Conservation (phyloP, 2,888 invertebrate species). For the Coenonympha glycerion region DNA sequence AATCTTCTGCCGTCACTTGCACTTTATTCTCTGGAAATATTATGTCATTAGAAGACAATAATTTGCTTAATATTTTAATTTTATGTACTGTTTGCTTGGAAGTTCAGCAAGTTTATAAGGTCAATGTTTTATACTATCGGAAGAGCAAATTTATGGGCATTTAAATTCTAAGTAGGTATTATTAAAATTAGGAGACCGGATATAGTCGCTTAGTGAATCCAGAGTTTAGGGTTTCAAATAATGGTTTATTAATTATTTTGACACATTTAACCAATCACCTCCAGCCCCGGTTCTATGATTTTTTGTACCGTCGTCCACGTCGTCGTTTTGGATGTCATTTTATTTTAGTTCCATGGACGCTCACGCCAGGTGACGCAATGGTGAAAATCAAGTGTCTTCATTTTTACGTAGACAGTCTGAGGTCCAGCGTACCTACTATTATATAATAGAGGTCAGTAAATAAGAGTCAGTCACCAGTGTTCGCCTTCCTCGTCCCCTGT, state of each 20-base stretch:
- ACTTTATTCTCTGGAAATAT: background rate
- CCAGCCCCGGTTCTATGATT: no score
- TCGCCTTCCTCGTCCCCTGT: no score
- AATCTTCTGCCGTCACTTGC: conserved; percentile 1
- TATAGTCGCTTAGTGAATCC: background rate
- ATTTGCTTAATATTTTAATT: background rate
- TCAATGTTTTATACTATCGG: background rate
- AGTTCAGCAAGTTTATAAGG: background rate
- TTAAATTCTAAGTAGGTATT: background rate
- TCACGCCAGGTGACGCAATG: no score
- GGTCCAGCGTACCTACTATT: no score
- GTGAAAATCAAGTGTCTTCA: no score
- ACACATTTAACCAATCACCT: no score
- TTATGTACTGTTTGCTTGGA: background rate
- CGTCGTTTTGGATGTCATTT: no score
- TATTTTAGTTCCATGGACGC: no score
- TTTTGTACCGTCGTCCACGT: no score
- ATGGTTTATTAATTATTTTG: background rate
- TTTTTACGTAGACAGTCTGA: no score
- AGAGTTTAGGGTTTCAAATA: background rate
- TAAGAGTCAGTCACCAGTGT: no score
- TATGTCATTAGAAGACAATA: background rate
- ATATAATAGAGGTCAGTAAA: no score
- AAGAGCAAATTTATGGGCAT: background rate
- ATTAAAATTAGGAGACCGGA: background rate